A percentile compares a stretch with the other conserved stretches of the same genome.
Evolutionary conservation across 2,888 invertebrate species (phyloP).

Genomic region (Danaus chrysippus): DNA sequence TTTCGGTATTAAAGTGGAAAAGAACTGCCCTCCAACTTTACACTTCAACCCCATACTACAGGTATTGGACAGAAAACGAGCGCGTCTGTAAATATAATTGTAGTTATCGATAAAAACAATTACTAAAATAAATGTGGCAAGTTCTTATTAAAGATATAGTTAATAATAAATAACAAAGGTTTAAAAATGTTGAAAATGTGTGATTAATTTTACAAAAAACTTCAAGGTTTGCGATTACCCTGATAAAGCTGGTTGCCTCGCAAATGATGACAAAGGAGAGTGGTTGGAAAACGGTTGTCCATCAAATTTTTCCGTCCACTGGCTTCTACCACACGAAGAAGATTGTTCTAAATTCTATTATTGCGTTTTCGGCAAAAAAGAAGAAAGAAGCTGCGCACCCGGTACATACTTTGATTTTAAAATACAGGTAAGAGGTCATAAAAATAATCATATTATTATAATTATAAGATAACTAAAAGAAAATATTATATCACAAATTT

Average conservation of each 20-base stretch:
- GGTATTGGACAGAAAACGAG: conserved; percentile 28
- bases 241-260: conserved; percentile 39
- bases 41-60: conserved; percentile 39
- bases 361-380: conserved; percentile 41
- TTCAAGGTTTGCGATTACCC: conserved; percentile 40
- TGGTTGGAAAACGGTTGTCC: conserved; percentile 42
- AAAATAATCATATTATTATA: neutral
- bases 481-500: neutral
- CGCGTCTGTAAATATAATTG: too few relatives aligned
- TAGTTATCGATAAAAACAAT: neutral
- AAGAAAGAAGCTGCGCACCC: conserved; percentile 25
- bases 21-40: conserved; percentile 33
- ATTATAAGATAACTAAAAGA: neutral
- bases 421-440: conserved; percentile 16
- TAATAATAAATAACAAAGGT: neutral
- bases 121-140: too few relatives aligned
- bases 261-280: conserved; percentile 6
- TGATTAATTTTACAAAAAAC: neutral
- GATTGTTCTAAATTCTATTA: conserved; percentile 45
- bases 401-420: conserved; percentile 28
- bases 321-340: conserved; percentile 41
- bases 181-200: neutral
- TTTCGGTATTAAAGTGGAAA: conserved; percentile 38
- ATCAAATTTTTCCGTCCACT: conserved; percentile 36
- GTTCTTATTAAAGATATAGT: too few relatives aligned